Base-by-base conservation (phyloP, 2,113 vertebrate species). In the Smithornis capensis region DNA sequence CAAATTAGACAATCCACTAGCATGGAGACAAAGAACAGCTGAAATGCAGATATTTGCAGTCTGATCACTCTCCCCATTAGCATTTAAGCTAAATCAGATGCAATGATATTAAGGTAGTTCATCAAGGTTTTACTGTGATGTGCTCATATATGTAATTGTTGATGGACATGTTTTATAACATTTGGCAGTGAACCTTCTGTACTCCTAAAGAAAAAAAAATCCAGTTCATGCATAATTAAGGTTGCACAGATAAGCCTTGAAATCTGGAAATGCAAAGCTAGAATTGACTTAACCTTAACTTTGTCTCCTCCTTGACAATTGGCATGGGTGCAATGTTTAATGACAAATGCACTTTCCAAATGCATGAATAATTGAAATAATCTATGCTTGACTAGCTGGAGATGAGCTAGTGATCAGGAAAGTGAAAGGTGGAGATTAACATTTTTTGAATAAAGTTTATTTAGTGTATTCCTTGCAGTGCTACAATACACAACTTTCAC, bases 151-250 rank as follows among this genome's bases (percentile, higher is more conserved):
- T 68, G 75, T 84, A 94, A 86, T 89, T 13, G 1, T 47, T 89
- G 74, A 91, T 67, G 45, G 94, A 91, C 89, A 77, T 77, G 81
- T 95, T 96, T 95, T 83, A 89, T 86, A 96, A 95, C 86, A 95
- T 94, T 94, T 95, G 86, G 74, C 49, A 91, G 71, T 49, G 70
- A 97, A 88, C 56, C 53, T 88, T 85, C 91, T 93, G 91, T 79
- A 84, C 50, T 91, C 86, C 65, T 77, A 29, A 47, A 88, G 90
- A 83, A 75, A 68, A 73, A 19, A 57, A 70, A 53, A 40, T 33
- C 31, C 64, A 50, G 49, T 64, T 90, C 78, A 75, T 91, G 80
- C 52, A 95, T 94, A 96, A 84, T 89, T 94, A 92, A 91, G 9
- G 5, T 75, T 76, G 78, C 28, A 89, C 28, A 95, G 75, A 83